Evolutionary conservation across 2,888 invertebrate species (phyloP), one percentile per base, ranked within the genome.

Genomic region (Blastobasis lacticolella): DNA sequence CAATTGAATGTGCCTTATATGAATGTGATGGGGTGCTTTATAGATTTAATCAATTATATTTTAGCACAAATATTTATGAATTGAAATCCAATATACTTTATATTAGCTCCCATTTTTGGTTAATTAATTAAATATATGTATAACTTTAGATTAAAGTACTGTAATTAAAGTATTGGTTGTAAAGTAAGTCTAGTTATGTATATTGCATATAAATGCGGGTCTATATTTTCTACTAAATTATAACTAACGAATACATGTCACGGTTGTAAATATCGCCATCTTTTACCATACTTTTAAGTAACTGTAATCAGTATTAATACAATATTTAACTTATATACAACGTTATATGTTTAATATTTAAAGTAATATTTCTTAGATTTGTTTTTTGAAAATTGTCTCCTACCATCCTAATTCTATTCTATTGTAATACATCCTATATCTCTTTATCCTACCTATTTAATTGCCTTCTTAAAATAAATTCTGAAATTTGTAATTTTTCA

Each of bases 281-380:
- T 73, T 71, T 74, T 83, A 84, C 79, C 76, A 81, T 85, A 71
- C 9, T 42, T 60, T 55, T 73, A 76, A 74, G 74, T 78, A 77
- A 78, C 67, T 81, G 66, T 85, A 81, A 87, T 85, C 86, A 87
- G 86, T 87, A 87, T 87, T 87, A 87, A 84, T 78, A 75, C 73
- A 76, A 80, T 81, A 78, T 77, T 67, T 83, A 78, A 81, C 79
- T 83, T 83, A 81, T 81, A 68, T 73, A 45, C 59, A 66, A 72
- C 59, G 61, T 46, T 48, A 48, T 44, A 41, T 49, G 23, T 44
- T 68, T 64, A 60, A 55, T 67, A 62, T 46, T 23, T 46, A 44
- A 23, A 23, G 23, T 23, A 23, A 23, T 23, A 23, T 23, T 23
- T 23, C 23, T 23, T 23, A 23, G 23, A 23, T 23, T 23, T 23